Conservation (phyloP, 1,140 invertebrate genomes). For the Nilaparvata lugens region DNA sequence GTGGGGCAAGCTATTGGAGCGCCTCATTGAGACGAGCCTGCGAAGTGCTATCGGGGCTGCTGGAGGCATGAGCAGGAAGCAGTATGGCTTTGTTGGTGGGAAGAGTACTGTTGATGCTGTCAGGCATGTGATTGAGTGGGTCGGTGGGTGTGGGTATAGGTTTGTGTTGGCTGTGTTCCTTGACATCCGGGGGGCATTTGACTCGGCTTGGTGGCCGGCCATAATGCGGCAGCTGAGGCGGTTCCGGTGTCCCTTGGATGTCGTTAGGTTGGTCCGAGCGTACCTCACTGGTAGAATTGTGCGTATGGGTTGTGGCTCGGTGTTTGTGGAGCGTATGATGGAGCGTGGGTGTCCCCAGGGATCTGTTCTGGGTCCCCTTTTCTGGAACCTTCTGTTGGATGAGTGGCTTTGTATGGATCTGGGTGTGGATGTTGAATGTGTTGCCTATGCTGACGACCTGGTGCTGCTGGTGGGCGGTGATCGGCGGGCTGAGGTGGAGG, state of each 20-base stretch:
- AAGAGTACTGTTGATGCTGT: no score
- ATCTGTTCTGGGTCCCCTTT: background rate
- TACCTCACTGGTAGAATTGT: no score
- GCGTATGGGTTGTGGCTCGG: no score
- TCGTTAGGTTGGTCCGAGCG: no score
- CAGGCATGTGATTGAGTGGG: no score
- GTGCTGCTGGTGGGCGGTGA: background rate
- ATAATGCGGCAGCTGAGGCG: background rate
- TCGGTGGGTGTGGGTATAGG: background rate
- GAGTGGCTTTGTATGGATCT: background rate
- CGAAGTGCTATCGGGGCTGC: background rate
- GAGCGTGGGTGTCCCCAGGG: constrained; percentile 6
- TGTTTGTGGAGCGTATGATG: no score
- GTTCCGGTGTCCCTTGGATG: background rate
- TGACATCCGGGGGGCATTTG: constrained; percentile 11
- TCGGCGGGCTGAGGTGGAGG: background rate
- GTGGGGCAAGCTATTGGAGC: background rate
- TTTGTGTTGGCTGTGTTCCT: constrained; percentile 4
- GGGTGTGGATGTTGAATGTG: background rate
- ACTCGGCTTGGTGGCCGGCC: constrained; percentile 9
- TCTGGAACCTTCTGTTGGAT: constrained; percentile 6
- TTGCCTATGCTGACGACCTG: constrained; percentile 3
- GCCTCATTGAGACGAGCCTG: background rate
- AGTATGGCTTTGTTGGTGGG: no score
- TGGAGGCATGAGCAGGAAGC: background rate